phyloP scores from a whole-genome alignment of 2,888 invertebrate species.

The Hydraecia micacea region DNA sequence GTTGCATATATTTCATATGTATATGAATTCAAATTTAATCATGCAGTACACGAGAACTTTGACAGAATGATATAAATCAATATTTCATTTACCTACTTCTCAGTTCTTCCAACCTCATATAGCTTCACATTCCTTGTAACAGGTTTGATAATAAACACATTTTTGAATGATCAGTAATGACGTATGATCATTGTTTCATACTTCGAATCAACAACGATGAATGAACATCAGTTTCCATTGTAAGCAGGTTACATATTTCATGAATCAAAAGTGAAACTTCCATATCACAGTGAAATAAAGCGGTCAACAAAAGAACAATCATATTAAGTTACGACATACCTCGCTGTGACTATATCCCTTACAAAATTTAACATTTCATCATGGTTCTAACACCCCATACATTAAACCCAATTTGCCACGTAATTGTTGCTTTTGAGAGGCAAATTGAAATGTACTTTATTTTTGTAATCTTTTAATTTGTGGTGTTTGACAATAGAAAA shows the following conservation, averaged over 20 bases:
- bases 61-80: conserved; percentile 28
- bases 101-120: neutral
- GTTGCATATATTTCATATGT: conserved; percentile 6
- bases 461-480: conserved; percentile 6
- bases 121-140: neutral
- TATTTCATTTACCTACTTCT: neutral
- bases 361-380: conserved; percentile 68
- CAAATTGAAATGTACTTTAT: conserved; percentile 35
- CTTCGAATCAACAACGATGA: conserved; percentile 38
- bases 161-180: conserved; percentile 18
- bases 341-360: conserved; percentile 51
- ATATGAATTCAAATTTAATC: neutral
- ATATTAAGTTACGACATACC: conserved; percentile 63
- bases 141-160: conserved; percentile 2
- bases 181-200: conserved; percentile 41
- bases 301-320: conserved; percentile 67
- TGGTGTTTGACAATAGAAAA: conserved; percentile 27
- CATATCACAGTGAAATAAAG: conserved; percentile 46
- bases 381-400: conserved; percentile 39
- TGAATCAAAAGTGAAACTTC: conserved; percentile 63
- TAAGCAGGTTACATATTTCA: conserved; percentile 46
- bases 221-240: conserved; percentile 54
- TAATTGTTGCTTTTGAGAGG: conserved; percentile 21
- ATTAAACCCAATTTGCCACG: conserved; percentile 30
- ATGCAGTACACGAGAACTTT: conserved; percentile 19